These are phyloP conservation scores for Synanthedon myopaeformis DNA, from an alignment of 2,888 invertebrate species.

Conservation along the genomic window DNA sequence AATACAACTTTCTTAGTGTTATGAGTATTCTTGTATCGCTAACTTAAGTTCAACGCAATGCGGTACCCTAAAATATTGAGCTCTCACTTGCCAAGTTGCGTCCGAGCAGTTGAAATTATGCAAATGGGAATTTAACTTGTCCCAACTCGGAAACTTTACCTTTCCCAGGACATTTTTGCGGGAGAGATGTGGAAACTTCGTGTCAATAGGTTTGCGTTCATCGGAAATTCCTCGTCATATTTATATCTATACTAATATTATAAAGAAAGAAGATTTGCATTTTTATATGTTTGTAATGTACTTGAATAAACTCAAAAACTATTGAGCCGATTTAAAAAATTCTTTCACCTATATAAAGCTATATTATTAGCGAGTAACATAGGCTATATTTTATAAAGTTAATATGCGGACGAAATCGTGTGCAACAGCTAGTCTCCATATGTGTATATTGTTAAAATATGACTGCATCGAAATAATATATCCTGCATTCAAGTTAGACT, in stretches of 20 bases:
- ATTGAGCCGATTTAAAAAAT: no score
- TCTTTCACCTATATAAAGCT: no score
- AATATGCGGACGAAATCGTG: no score
- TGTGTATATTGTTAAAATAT: no score
- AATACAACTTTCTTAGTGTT: not conserved
- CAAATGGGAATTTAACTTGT: constrained; percentile 6
- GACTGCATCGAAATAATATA: no score
- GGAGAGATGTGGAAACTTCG: not conserved
- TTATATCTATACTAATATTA: not conserved
- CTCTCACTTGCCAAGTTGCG: constrained; percentile 1
- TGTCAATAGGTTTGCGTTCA: not conserved
- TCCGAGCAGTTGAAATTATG: constrained; percentile 5
- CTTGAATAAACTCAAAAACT: no score
- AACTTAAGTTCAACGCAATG: not conserved
- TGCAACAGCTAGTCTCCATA: no score
- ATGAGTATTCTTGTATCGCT: not conserved
- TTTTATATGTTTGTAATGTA: no score
- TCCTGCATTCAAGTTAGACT: no score
- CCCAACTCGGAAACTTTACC: constrained; percentile 1
- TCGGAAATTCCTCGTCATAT: not conserved
- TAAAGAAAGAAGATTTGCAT: no score
- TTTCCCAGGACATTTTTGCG: not conserved
- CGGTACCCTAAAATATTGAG: not conserved
- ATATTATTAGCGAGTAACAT: no score
- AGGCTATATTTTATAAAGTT: no score